Evolutionary conservation across 2,797 vertebrate species (phyloP), one percentile per base, ranked within the genome.

Genomic region (Cynodonichthys magdalenae): DNA sequence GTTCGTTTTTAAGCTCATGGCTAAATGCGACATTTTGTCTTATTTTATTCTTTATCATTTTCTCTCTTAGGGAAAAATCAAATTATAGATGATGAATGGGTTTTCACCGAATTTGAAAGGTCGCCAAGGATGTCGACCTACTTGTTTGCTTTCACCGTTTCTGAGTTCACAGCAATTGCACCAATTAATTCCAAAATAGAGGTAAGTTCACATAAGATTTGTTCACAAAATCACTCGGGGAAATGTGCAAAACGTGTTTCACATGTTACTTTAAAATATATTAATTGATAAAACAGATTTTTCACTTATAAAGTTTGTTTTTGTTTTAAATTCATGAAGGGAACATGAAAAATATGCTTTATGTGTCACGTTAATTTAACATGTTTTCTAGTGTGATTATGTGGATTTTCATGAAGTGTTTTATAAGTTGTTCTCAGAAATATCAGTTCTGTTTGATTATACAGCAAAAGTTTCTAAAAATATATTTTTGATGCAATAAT

Each of bases 51-150:
- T 61, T 14, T 19, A 15, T 60, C 34, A 6, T 74, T 15, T 64
- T 31, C 6, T 63, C 36, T 59, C 42, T 28, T 48, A 90, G 89
- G 0, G 31, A 34, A 34, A 34, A 34, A 34, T 34, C 6, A 9
- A 7, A 8, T 17, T 1, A 1, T 75, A 0, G 69, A 57, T 0
- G 80, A 87, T 0, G 45, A 55, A 0, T 94, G 93, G 94, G 0
- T 44, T 7, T 3, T 0, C 20, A 90, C 92, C 1, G 0, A 0
- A 0, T 94, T 95, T 77, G 0, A 1, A 0, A 0, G 60, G 0
- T 93, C 93, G 0, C 59, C 34, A 0, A 63, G 9, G 64, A 94
- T 94, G 93, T 94, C 94, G 0, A 91, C 92, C 0, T 94, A 95
- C 77, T 63, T 94, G 58, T 57, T 95, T 14, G 92, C 89, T 67